Conservation (phyloP, 2,888 invertebrate species). For the Tromatobia lineatoria region DNA sequence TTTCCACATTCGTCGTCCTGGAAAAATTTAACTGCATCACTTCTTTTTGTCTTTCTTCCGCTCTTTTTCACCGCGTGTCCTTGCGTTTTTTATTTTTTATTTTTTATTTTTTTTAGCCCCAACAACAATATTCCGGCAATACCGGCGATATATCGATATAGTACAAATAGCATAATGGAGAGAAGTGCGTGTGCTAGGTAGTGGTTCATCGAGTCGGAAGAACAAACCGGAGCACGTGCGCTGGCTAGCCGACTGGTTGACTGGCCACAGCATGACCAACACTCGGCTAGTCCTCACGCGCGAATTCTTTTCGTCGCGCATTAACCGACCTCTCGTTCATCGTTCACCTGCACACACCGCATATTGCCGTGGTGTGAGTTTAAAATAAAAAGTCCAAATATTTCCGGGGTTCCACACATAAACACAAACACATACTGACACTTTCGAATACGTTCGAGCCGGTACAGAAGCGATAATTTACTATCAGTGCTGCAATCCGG, state of each 20-base stretch:
- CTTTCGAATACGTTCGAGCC: constrained; percentile 34
- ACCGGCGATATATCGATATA: constrained; percentile 9
- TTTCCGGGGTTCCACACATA: constrained; percentile 34
- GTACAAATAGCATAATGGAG: constrained; percentile 49
- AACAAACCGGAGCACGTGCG: constrained; percentile 58
- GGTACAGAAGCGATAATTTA: constrained; percentile 66
- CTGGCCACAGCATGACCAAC: constrained; percentile 69
- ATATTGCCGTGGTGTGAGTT: background rate
- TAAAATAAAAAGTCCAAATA: constrained; percentile 60
- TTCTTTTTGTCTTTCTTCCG: background rate
- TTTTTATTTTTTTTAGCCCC: no score
- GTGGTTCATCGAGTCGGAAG: constrained; percentile 65
- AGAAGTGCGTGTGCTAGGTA: constrained; percentile 40
- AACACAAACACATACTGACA: background rate
- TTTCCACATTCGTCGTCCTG: constrained; percentile 20
- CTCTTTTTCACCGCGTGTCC: constrained; percentile 16
- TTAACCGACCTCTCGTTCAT: constrained; percentile 57
- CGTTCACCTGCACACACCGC: constrained; percentile 38
- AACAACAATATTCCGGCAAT: constrained; percentile 13
- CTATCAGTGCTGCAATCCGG: constrained; percentile 61
- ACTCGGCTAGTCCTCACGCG: constrained; percentile 61
- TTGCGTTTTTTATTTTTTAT: background rate
- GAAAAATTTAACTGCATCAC: constrained; percentile 31
- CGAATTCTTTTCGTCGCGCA: constrained; percentile 62
- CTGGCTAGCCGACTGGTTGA: constrained; percentile 58